Percentiles rank a stretch among this genome's conserved stretches.
These are phyloP conservation scores for Zeus faber DNA, from an alignment of 2,113 vertebrate species.

Conservation along the genomic window DNA sequence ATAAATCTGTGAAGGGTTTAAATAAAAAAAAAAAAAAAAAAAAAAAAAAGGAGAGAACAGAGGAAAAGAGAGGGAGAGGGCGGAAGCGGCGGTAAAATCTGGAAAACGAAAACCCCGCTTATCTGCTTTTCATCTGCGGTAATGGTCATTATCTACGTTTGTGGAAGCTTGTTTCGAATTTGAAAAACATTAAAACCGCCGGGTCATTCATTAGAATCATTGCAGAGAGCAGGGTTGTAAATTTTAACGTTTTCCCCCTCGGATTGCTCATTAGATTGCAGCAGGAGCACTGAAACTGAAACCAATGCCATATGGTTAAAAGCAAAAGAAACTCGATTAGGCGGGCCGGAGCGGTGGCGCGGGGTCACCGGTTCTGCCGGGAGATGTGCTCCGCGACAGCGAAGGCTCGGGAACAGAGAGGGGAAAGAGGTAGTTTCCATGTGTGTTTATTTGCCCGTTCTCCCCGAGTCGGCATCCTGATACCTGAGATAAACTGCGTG, in stretches of 20 bases:
- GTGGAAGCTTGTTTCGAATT: conserved; percentile 38
- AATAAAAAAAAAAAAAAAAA: too few species aligned
- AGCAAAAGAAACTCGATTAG: conserved; percentile 64
- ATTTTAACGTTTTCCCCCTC: conserved; percentile 49
- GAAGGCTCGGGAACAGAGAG: neutral
- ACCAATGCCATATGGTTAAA: conserved; percentile 69
- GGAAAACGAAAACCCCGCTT: conserved; percentile 48
- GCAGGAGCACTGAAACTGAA: conserved; percentile 40
- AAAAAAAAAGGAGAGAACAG: conserved; percentile 12
- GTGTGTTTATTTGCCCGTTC: conserved; percentile 15
- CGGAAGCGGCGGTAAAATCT: conserved; percentile 40
- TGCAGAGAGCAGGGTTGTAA: conserved; percentile 56
- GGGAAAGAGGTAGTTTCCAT: conserved; percentile 15
- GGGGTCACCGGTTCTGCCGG: conserved; percentile 28
- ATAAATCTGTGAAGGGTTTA: too few species aligned
- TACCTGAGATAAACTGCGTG: neutral
- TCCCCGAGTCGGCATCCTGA: conserved; percentile 3
- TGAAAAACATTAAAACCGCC: conserved; percentile 51
- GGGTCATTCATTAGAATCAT: conserved; percentile 56
- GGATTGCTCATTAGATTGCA: conserved; percentile 64
- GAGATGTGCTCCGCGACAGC: conserved; percentile 9
- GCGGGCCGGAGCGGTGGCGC: conserved; percentile 48
- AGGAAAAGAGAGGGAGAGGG: conserved; percentile 8
- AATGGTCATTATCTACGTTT: conserved; percentile 48
- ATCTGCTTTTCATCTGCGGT: conserved; percentile 62